phyloP scores from a whole-genome alignment of 2,797 vertebrate genomes.

The Anas capensis region DNA sequence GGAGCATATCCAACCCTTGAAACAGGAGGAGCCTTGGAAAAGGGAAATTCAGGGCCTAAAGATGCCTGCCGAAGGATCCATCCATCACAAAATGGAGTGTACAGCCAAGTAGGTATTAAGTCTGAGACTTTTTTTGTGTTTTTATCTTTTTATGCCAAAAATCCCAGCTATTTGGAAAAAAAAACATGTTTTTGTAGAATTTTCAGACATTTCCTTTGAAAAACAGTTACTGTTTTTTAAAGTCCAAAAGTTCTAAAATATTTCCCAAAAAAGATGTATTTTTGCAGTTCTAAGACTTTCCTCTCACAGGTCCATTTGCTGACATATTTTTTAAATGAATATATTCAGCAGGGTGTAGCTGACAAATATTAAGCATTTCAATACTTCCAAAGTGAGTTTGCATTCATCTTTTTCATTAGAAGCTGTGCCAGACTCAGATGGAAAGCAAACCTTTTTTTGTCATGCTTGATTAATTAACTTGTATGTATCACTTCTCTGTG shows the following conservation, averaged over 20 bases:
- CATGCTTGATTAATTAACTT: accelerated
- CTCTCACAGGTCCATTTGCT: background rate
- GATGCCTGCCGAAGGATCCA: background rate
- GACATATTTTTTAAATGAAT: background rate
- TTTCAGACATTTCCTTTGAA: conserved; percentile 26
- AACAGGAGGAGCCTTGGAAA: background rate
- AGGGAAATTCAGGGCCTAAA: background rate
- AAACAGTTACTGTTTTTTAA: background rate
- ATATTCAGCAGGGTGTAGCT: background rate
- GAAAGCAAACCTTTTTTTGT: background rate
- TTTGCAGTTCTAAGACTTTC: background rate
- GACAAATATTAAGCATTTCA: background rate
- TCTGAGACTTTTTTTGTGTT: background rate
- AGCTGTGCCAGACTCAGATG: background rate
- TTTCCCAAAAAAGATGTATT: background rate
- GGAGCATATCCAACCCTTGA: background rate
- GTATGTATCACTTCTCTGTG: background rate
- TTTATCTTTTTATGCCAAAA: conserved; percentile 31
- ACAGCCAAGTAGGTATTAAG: background rate
- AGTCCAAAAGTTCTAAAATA: background rate
- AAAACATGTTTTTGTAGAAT: conserved; percentile 25
- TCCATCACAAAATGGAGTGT: background rate
- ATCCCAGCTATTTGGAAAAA: conserved; percentile 46
- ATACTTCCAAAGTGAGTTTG: background rate
- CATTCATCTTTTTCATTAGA: conserved; percentile 12